Conservation (phyloP, 2,888 invertebrate genomes). For the Linyphia triangularis region DNA sequence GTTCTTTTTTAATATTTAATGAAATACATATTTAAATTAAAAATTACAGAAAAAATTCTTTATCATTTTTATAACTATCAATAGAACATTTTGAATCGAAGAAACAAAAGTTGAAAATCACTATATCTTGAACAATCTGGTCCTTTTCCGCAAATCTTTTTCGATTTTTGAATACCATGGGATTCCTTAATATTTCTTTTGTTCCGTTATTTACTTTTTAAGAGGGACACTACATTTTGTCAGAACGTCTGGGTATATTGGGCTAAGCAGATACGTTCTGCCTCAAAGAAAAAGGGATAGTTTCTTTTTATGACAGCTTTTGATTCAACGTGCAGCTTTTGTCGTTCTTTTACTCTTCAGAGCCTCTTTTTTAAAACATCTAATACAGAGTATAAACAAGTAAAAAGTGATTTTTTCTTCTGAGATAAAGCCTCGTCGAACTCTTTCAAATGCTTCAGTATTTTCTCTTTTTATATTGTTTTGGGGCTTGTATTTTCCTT, state of each 20-base stretch:
- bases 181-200: slow-evolving; percentile 63
- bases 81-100: too few relatives aligned
- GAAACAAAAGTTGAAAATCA: too few relatives aligned
- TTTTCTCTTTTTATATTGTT: background rate
- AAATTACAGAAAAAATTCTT: too few relatives aligned
- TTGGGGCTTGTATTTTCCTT: too few relatives aligned
- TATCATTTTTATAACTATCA: too few relatives aligned
- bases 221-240: slow-evolving; percentile 56
- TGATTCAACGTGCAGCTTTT: background rate
- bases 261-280: background rate
- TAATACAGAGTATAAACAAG: background rate
- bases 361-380: slow-evolving; percentile 7
- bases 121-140: too few relatives aligned
- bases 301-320: slow-evolving; percentile 25
- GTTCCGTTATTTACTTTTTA: slow-evolving; percentile 61
- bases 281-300: background rate
- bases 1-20: background rate
- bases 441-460: background rate
- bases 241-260: slow-evolving; percentile 12
- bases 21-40: too few relatives aligned
- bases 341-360: slow-evolving; percentile 2
- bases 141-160: slow-evolving; percentile 31
- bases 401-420: background rate
- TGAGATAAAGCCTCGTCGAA: background rate
- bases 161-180: slow-evolving; percentile 32